phyloP scores from a whole-genome alignment of 2,797 vertebrate species.

The Sibirionetta formosa region DNA sequence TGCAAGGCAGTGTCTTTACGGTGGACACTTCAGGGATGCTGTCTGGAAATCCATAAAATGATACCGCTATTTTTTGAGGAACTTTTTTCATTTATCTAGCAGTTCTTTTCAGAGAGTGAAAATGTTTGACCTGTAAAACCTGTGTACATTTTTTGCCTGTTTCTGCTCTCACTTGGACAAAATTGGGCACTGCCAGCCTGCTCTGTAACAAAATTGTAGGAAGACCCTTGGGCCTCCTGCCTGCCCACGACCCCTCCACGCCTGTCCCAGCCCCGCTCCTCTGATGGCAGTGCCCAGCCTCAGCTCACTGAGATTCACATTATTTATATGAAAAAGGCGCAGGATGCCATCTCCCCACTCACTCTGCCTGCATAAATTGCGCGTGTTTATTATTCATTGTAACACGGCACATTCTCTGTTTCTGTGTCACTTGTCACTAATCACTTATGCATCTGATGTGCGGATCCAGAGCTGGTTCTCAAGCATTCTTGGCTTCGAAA shows the following conservation, averaged over 20 bases:
- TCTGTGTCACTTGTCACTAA: conserved; percentile 85
- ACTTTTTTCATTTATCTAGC: neutral
- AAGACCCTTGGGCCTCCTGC: neutral
- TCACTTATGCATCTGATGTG: conserved; percentile 82
- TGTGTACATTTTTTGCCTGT: neutral
- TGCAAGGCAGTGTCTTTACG: neutral
- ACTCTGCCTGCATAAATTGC: conserved; percentile 68
- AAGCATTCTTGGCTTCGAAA: conserved; percentile 78
- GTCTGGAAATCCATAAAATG: neutral
- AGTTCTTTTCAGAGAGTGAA: neutral
- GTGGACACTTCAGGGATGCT: neutral
- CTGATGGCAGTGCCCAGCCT: neutral
- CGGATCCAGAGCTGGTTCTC: conserved; percentile 72
- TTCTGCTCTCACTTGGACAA: neutral
- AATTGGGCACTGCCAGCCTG: rapidly evolving
- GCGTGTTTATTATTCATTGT: conserved; percentile 79
- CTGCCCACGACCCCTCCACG: neutral
- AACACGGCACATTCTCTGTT: conserved; percentile 80
- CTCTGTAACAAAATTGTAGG: neutral
- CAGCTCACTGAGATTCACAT: conserved; percentile 1
- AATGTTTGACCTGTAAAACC: neutral
- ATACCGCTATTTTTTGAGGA: rapidly evolving
- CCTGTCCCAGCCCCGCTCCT: neutral
- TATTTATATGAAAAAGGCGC: conserved; percentile 64
- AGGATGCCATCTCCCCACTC: conserved; percentile 53